Evolutionary conservation across 1,140 invertebrate genomes (phyloP), one percentile per base, ranked within the genome.

Genomic region (Papilio helenus): DNA sequence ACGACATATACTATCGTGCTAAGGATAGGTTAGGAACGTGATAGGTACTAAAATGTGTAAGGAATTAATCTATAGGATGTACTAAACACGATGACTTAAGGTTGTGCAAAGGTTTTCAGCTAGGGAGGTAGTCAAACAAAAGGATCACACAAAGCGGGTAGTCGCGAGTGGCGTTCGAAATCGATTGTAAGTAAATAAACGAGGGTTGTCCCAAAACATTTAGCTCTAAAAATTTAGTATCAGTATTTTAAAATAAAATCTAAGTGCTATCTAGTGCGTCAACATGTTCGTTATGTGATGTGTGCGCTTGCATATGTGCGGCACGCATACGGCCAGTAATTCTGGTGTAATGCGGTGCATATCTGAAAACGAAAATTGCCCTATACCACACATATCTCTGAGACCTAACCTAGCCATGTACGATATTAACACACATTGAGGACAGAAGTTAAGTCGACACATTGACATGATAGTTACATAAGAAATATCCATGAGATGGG

Each of bases 331-430:
- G 93, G 93, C 93, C 93, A 94, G 93, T 94, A 94, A 94, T 93
- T 94, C 93, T 94, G 93, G 93, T 94, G 93, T 94, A 94, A 94
- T 92, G 92, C 90, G 88, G 93, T 93, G 93, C 93, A 94, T 92
- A 94, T 94, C 93, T 94, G 93, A 94, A 94, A 94, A 94, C 90
- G 91, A 94, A 94, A 94, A 94, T 90, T 93, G 89, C 93, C 92
- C 92, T 94, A 93, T 93, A 94, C 92, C 93, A 94, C 93, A 94
- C 93, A 93, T 92, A 93, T 92, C 89, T 88, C 91, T 88, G 88
- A 85, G 85, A 80, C 87, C 90, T 93, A 92, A 85, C 90, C 88
- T 91, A 91, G 86, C 87, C 87, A 90, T 89, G 84, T 86, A 88
- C 80, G 88, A 82, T 85, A 82, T 82, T 80, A 88, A 94, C 92